Conservation (phyloP, 2,888 invertebrate genomes). For the Drosophila kuntzei region DNA sequence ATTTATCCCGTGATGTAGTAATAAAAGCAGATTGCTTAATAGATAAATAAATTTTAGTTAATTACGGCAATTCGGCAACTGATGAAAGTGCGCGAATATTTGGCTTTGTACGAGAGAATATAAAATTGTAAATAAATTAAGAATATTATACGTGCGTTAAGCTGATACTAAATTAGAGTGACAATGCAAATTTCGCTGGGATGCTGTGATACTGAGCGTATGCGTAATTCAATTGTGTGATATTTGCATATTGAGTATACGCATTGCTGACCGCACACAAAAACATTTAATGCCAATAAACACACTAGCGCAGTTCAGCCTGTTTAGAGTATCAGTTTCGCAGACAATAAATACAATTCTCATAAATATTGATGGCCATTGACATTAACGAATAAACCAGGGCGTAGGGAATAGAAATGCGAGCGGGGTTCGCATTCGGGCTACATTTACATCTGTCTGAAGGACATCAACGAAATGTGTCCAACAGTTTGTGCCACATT, state of each 20-base stretch:
- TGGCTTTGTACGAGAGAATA: background rate
- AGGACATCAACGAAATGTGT: slow-evolving; percentile 7
- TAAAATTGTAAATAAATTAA: slow-evolving; percentile 13
- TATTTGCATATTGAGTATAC: slow-evolving; percentile 55
- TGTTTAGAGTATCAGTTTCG: slow-evolving; percentile 19
- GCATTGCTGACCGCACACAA: slow-evolving; percentile 40
- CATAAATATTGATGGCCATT: slow-evolving; percentile 60
- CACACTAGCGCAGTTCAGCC: slow-evolving; percentile 3
- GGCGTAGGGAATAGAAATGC: background rate
- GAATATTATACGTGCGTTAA: slow-evolving; percentile 1
- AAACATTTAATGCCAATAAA: slow-evolving; percentile 33
- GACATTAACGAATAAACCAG: slow-evolving; percentile 46
- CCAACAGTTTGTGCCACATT: slow-evolving; percentile 12
- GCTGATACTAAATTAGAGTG: slow-evolving; percentile 10
- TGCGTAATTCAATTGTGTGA: slow-evolving; percentile 22
- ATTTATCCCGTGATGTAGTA: slow-evolving; percentile 35
- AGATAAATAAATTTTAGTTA: slow-evolving; percentile 24
- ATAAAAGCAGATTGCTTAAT: slow-evolving; percentile 32
- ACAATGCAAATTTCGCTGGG: background rate
- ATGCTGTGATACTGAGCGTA: slow-evolving; percentile 1
- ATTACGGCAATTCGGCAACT: slow-evolving; percentile 6
- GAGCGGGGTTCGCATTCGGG: slow-evolving; percentile 13
- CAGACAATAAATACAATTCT: slow-evolving; percentile 46
- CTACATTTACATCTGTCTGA: slow-evolving; percentile 7
- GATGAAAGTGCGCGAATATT: background rate